Conservation (phyloP, 2,113 vertebrate genomes). For the Eonycteris spelaea region DNA sequence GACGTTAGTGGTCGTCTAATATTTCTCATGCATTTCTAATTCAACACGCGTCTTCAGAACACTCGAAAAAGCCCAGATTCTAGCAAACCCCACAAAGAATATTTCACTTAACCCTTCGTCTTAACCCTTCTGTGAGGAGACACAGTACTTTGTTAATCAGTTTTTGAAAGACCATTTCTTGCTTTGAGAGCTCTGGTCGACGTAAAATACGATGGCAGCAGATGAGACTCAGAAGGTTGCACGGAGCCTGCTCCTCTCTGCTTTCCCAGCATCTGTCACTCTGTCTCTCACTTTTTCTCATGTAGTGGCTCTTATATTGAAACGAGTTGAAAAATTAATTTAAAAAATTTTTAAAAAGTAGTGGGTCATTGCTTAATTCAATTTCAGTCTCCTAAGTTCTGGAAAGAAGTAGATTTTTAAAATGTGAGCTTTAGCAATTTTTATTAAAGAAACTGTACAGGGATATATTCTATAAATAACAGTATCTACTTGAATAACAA, state of each 20-base stretch:
- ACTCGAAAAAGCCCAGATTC: neutral
- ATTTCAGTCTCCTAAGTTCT: neutral
- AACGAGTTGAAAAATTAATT: neutral
- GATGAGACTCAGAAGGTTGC: accelerated
- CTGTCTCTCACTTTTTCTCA: neutral
- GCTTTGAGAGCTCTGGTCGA: no score
- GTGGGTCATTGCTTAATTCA: neutral
- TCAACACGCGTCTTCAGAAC: accelerated
- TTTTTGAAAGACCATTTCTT: neutral
- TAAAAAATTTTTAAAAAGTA: neutral
- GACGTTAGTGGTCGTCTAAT: neutral
- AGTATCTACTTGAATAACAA: neutral
- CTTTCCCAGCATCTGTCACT: accelerated
- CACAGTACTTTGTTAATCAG: accelerated
- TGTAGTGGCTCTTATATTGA: neutral
- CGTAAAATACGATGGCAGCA: no score
- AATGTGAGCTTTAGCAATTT: neutral
- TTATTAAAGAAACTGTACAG: neutral
- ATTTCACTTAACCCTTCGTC: no score
- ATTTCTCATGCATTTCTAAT: neutral
- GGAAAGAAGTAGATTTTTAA: neutral
- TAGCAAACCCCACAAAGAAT: neutral
- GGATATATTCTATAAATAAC: neutral
- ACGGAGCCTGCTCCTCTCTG: neutral
- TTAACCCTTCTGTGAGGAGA: neutral